Evolutionary conservation across 2,888 invertebrate species (phyloP), one percentile per base, ranked within the genome.

Genomic region (Phyllotreta striolata): DNA sequence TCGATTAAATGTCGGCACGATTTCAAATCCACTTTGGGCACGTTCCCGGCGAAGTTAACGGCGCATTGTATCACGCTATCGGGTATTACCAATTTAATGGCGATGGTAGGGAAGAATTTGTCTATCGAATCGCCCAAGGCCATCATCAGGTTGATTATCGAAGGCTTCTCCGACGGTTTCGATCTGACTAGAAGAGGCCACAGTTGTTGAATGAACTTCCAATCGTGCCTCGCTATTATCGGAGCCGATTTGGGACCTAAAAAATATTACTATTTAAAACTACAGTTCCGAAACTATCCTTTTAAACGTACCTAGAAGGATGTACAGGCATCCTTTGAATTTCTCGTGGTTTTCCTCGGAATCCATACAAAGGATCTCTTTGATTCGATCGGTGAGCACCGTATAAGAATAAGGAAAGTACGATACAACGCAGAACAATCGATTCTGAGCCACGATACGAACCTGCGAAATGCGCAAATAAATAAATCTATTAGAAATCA

Each of bases 161-260:
- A 91, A 0, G 90, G 89, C 77, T 96, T 95, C 77, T 96, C 96
- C 1, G 93, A 93, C 52, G 93, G 89, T 67, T 89, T 89, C 0
- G 93, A 90, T 62, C 86, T 84, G 0, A 95, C 83, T 13, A 96
- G 77, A 1, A 91, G 88, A 0, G 93, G 91, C 94, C 95, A 95
- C 0, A 96, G 79, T 34, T 86, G 82, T 41, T 84, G 81, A 12
- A 91, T 83, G 3, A 89, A 85, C 6, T 87, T 83, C 94, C 95
- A 96, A 78, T 93, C 89, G 68, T 90, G 88, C 73, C 89, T 87
- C 7, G 89, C 85, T 1, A 90, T 80, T 6, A 95, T 80, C 0
- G 89, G 87, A 3, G 85, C 84, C 7, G 84, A 81, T 73, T 88
- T 87, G 0, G 89, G 87, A 0, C 91, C 90, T 62, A 91, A 79